A percentile compares a stretch with the other conserved stretches of the same genome.
phyloP scores from a whole-genome alignment of 2,888 invertebrate genomes.

The Craniophora ligustri region DNA sequence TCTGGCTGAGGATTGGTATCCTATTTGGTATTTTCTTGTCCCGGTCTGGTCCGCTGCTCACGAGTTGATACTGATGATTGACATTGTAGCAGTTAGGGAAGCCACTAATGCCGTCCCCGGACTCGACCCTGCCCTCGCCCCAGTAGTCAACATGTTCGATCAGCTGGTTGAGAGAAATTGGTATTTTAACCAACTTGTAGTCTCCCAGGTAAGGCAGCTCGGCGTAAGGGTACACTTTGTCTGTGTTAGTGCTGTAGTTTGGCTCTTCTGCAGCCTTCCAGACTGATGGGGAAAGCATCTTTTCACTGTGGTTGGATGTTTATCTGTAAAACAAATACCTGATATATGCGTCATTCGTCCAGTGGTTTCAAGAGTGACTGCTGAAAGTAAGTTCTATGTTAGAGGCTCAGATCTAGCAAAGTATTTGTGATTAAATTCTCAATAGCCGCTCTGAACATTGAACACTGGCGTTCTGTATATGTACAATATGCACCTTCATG shows the following conservation, averaged over 20 bases:
- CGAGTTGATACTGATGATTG: conserved; percentile 59
- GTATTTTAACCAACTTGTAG: conserved; percentile 59
- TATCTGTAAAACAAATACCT: conserved; percentile 1
- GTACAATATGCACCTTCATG: too few species aligned
- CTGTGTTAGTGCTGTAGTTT: conserved; percentile 55
- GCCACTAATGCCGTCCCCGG: conserved; percentile 47
- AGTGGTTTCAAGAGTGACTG: too few species aligned
- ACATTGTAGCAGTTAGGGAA: conserved; percentile 63
- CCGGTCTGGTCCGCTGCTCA: conserved; percentile 59
- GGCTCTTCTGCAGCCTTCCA: conserved; percentile 45
- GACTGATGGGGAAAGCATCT: conserved; percentile 14
- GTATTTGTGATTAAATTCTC: too few species aligned
- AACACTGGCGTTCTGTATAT: too few species aligned
- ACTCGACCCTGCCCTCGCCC: conserved; percentile 62
- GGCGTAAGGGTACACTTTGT: conserved; percentile 62
- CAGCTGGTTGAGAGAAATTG: conserved; percentile 24
- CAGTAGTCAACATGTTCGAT: conserved; percentile 65
- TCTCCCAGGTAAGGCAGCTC: conserved; percentile 64
- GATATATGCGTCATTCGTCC: neutral
- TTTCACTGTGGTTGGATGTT: neutral
- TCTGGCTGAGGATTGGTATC: conserved; percentile 57
- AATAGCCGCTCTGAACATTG: too few species aligned
- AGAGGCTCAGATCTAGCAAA: too few species aligned
- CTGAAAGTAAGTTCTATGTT: too few species aligned
- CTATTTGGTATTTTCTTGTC: conserved; percentile 65